Evolutionary conservation across 2,888 invertebrate species (phyloP).

Genomic region (Tridacna crocea): DNA sequence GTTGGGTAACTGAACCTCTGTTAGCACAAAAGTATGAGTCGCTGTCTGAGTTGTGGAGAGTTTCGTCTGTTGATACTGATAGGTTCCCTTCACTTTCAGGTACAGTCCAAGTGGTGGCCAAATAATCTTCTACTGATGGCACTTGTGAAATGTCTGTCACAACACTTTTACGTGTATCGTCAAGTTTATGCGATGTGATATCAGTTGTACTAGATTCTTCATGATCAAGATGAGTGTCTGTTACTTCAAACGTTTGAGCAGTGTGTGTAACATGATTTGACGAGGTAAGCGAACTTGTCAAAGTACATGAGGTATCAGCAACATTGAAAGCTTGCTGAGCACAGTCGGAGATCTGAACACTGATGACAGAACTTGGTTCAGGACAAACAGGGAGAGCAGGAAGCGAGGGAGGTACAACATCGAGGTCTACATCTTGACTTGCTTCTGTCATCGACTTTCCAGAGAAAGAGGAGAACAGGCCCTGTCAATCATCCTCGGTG

Average conservation of each 20-base stretch:
- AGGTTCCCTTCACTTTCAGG: constrained; percentile 23
- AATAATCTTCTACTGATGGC: neutral
- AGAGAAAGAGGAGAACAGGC: neutral
- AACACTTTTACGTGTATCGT: neutral
- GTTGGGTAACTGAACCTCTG: neutral
- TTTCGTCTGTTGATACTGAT: constrained; percentile 44
- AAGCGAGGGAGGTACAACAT: constrained; percentile 45
- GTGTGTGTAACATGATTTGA: neutral
- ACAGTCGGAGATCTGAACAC: constrained; percentile 9
- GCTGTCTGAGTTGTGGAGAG: constrained; percentile 43
- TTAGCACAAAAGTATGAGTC: neutral
- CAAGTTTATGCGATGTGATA: neutral
- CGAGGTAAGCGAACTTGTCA: neutral
- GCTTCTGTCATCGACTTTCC: constrained; percentile 44
- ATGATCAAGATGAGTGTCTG: neutral
- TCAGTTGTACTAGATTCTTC: neutral
- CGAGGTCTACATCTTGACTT: constrained; percentile 42
- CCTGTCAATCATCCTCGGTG: neutral
- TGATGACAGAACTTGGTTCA: neutral
- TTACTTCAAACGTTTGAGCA: neutral
- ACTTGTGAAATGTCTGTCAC: neutral
- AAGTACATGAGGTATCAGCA: neutral
- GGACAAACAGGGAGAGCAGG: constrained; percentile 27
- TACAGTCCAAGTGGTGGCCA: neutral
- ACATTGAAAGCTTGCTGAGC: constrained; percentile 24